Percentiles rank a stretch among this genome's conserved stretches.
These are phyloP conservation scores for Xanthia togata DNA, from an alignment of 2,888 invertebrate species.

Conservation along the genomic window DNA sequence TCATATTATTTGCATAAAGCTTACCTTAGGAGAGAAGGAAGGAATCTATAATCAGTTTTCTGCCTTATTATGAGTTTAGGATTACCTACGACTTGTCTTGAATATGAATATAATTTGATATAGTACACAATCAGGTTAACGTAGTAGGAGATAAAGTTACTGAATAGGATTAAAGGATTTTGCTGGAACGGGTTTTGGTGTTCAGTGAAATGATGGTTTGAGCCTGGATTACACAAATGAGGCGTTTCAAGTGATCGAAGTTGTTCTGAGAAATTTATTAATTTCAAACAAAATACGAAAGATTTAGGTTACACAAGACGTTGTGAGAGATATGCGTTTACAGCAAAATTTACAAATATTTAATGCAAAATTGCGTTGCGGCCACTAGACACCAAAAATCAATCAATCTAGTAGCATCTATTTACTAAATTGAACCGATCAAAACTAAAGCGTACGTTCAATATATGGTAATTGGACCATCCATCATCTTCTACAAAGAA, in stretches of 20 bases:
- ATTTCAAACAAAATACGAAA: neutral
- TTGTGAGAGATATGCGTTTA: neutral
- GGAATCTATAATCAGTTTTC: slow-evolving; percentile 76
- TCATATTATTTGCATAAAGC: slow-evolving; percentile 75
- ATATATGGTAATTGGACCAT: slow-evolving; percentile 67
- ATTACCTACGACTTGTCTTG: slow-evolving; percentile 53
- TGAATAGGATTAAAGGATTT: slow-evolving; percentile 54
- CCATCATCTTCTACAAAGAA: slow-evolving; percentile 72
- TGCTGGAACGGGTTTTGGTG: slow-evolving; percentile 39
- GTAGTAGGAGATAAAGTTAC: slow-evolving; percentile 42
- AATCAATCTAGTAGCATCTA: slow-evolving; percentile 56
- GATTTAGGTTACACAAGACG: neutral
- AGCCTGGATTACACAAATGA: slow-evolving; percentile 34
- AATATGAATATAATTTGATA: slow-evolving; percentile 53
- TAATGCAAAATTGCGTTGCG: slow-evolving; percentile 2
- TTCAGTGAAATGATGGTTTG: slow-evolving; percentile 36
- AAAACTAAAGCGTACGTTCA: slow-evolving; percentile 65
- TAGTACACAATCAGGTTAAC: slow-evolving; percentile 42
- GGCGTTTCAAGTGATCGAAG: slow-evolving; percentile 19
- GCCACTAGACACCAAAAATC: slow-evolving; percentile 39
- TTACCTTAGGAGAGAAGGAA: slow-evolving; percentile 68
- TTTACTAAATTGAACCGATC: slow-evolving; percentile 65
- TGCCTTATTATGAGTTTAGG: slow-evolving; percentile 63
- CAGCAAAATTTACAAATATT: neutral
- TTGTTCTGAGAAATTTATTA: neutral